A percentile compares a stretch with the other conserved stretches of the same genome.
These are phyloP conservation scores for Gulo gulo DNA, from an alignment of 2,113 vertebrate species.

Conservation along the genomic window DNA sequence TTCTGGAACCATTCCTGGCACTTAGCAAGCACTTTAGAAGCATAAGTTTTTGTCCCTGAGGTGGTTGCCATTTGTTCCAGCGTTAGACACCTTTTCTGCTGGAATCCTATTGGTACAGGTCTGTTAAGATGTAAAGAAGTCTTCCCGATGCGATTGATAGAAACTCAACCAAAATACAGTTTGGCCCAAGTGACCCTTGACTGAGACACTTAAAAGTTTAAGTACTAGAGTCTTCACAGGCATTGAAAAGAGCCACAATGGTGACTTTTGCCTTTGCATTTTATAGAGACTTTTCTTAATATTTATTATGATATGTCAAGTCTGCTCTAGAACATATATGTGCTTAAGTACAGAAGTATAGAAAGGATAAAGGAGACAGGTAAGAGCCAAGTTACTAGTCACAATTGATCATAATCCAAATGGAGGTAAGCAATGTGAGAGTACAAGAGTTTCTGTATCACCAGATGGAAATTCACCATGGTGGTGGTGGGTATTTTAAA, in stretches of 20 bases:
- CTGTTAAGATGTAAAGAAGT: not conserved
- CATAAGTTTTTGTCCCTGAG: not conserved
- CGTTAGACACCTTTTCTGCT: not conserved
- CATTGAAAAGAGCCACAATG: not conserved
- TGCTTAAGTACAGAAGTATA: not conserved
- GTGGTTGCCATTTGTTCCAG: not conserved
- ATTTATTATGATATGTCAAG: not conserved
- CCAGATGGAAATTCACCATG: not conserved
- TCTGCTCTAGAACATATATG: not conserved
- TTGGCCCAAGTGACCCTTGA: not conserved
- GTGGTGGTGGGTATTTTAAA: not conserved
- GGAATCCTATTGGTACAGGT: not conserved
- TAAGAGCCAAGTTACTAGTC: not conserved
- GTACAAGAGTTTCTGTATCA: not conserved
- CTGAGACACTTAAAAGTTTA: not conserved
- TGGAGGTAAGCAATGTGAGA: not conserved
- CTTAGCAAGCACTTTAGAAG: not conserved
- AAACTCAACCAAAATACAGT: not conserved
- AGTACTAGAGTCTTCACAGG: not conserved
- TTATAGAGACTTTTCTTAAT: not conserved
- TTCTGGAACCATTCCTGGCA: not conserved
- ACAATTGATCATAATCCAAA: not conserved
- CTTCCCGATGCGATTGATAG: not conserved
- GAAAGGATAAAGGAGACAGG: not conserved
- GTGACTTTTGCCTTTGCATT: not conserved